Base-by-base conservation (phyloP, 2,797 vertebrate species). In the Oreochromis grahami region DNA sequence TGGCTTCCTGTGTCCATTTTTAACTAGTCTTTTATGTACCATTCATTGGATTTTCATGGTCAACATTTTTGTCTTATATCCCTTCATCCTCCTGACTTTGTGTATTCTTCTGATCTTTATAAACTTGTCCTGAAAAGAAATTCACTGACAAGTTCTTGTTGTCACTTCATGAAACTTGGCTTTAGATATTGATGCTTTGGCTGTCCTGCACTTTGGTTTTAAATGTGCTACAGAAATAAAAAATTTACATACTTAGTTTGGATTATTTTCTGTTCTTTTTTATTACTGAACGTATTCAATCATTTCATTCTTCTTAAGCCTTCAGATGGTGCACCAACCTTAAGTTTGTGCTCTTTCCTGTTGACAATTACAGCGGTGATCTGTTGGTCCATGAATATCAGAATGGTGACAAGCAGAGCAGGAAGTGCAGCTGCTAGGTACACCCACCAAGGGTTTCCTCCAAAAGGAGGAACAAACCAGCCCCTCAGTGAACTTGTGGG, bases 301-400 rank as follows among this genome's bases (percentile, higher is more conserved):
- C 5, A 6, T 45, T 68, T 15, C 11, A 45, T 13, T 45, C 65
- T 45, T 45, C 41, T 17, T 17, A 45, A 45, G 17, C 12, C 9
- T 21, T 45, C 3, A 76, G 34, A 32, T n/a, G 3, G 7, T 11
- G 36, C 10, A 88, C 96, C 78, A 76, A 99, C 99, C 97, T 98
- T 99, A 34, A 99, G 97, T 89, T 99, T 99, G 94, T 99, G 97
- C 89, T 99, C 99, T 86, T 99, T 99, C 94, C 99, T 96, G 96
- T 99, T 99, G 91, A 99, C 97, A 1, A 99, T 99, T 89, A 99
- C 99, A 0, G 98, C 98, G 0, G 99, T 99, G 95, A 99, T 99
- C 92, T 99, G 98, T 90, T 99, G 99, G 95, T 99, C 99, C 99
- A 99, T 99, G 86, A 99, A 99, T 91, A 99, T 96, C 85, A 99